Percentiles rank a stretch among this genome's conserved stretches.
Conservation (phyloP, 2,113 vertebrate genomes). For the Cyprinodon variegatus region DNA sequence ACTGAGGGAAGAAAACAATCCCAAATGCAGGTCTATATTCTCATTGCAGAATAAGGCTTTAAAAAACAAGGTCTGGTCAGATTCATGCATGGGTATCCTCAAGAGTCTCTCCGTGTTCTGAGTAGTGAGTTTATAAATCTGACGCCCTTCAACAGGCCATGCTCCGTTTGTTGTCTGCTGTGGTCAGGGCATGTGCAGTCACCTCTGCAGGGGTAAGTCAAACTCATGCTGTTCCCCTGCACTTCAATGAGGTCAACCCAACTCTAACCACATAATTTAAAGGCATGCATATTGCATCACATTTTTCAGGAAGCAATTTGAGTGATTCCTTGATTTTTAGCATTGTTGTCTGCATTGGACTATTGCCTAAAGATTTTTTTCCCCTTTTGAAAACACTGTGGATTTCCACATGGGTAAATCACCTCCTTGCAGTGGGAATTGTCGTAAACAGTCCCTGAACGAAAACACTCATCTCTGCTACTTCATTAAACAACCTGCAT, state of each 20-base stretch:
- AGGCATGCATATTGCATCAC: constrained; percentile 27
- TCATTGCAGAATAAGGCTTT: constrained; percentile 39
- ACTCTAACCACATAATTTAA: constrained; percentile 36
- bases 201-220: constrained; percentile 60
- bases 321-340: constrained; percentile 10
- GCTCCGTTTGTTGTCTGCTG: constrained; percentile 65
- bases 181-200: constrained; percentile 70
- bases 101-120: constrained; percentile 46
- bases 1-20: constrained; percentile 43
- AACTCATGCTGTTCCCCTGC: constrained; percentile 38
- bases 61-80: constrained; percentile 44
- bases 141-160: constrained; percentile 48
- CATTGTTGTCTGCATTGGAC: constrained; percentile 36
- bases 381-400: constrained; percentile 47
- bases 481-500: constrained; percentile 76
- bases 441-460: constrained; percentile 63
- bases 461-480: constrained; percentile 71
- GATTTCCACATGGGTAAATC: constrained; percentile 62
- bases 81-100: constrained; percentile 39
- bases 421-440: constrained; percentile 58
- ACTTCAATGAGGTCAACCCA: constrained; percentile 20
- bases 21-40: constrained; percentile 20
- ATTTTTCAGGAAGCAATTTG: constrained; percentile 19
- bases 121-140: constrained; percentile 73
- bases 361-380: constrained; percentile 22